Conservation (phyloP, 2,888 invertebrate species). For the Oasisia sp. region DNA sequence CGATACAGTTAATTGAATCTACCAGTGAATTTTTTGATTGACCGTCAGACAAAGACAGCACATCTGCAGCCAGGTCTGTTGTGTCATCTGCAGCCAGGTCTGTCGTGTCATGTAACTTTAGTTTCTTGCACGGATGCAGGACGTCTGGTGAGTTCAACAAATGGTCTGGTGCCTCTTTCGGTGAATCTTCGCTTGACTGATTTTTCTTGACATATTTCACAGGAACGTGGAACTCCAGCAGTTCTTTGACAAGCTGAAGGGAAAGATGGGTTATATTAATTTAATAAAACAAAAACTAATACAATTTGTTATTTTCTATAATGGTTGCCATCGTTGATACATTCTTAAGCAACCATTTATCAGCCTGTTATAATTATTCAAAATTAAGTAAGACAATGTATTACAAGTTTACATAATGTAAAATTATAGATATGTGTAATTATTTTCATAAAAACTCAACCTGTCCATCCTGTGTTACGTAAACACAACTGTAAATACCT, state of each 20-base stretch:
- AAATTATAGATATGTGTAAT: too few species aligned
- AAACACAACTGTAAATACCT: constrained; percentile 61
- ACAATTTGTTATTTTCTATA: constrained; percentile 1
- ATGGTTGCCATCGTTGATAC: background rate
- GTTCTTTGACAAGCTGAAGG: constrained; percentile 79
- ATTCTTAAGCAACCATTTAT: too few species aligned
- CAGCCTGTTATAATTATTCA: too few species aligned
- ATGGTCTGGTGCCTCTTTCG: background rate
- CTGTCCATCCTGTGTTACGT: background rate
- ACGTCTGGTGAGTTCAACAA: background rate
- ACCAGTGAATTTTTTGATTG: background rate
- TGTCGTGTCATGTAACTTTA: background rate
- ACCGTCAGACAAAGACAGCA: background rate
- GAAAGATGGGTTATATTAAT: background rate
- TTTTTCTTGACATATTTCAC: constrained; percentile 82
- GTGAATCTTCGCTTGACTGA: background rate
- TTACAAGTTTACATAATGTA: too few species aligned
- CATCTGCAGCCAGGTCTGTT: background rate
- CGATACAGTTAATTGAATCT: background rate
- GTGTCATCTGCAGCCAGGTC: background rate
- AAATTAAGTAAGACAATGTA: too few species aligned
- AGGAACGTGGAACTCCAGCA: constrained; percentile 91
- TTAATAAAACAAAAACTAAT: background rate
- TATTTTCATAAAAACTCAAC: too few species aligned
- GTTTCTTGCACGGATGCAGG: background rate